Conservation (phyloP, 2,888 invertebrate species). For the Oxyscelio sp. region DNA sequence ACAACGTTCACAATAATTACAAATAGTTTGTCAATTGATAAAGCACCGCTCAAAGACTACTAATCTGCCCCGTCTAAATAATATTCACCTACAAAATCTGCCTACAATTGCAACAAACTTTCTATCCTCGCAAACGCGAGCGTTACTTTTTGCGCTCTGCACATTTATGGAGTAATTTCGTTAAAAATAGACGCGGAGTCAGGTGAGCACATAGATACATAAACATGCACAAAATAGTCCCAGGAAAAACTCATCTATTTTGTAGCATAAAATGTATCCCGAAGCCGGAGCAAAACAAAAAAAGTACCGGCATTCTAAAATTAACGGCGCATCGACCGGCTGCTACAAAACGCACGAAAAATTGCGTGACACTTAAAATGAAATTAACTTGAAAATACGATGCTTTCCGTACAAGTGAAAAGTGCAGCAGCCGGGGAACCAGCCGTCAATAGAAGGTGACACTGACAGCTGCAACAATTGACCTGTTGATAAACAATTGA, state of each 20-base stretch:
- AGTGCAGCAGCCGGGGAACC: too few relatives aligned
- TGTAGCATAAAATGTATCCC: conserved; percentile 12
- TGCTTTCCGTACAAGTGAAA: too few relatives aligned
- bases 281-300: conserved; percentile 10
- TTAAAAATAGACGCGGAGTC: conserved; percentile 58
- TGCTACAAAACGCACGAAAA: conserved; percentile 23
- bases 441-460: too few relatives aligned
- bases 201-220: conserved; percentile 37
- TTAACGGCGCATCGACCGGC: conserved; percentile 45
- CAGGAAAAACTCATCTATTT: conserved; percentile 28
- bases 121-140: background rate
- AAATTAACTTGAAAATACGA: too few relatives aligned
- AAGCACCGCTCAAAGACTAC: too few relatives aligned
- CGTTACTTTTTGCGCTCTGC: conserved; percentile 25
- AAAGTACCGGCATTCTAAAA: conserved; percentile 42
- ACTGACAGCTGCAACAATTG: background rate
- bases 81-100: background rate
- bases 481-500: background rate
- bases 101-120: background rate
- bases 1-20: too few relatives aligned
- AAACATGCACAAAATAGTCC: conserved; percentile 35
- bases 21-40: too few relatives aligned
- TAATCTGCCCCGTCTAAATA: background rate
- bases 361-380: conserved; percentile 42
- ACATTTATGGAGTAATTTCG: conserved; percentile 65